Evolutionary conservation across 2,113 vertebrate species (phyloP), one percentile per base, ranked within the genome.

Genomic region (Himantopus leucocephalus): DNA sequence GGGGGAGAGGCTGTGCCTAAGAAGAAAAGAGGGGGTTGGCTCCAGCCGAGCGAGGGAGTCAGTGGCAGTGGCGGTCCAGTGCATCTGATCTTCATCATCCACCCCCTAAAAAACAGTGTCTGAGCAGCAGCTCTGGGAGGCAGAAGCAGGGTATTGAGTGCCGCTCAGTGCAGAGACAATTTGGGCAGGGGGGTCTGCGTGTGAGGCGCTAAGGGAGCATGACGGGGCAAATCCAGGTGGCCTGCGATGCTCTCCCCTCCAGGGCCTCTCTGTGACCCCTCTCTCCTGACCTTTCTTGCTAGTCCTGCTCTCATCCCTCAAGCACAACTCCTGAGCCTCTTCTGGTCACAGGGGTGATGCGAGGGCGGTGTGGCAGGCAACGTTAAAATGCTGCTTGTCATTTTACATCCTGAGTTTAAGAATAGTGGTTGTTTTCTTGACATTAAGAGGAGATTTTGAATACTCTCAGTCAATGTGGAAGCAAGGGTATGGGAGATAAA

Each of bases 41-140:
- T 92, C 11, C 58, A 45, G 45, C 43, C 56, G 50, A 35, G 43
- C 2, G 1, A n/a, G 30, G n/a, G 10, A 56, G 58, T 23, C 2
- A 1, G 76, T 13, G n/a, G 64, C 22, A 15, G 15, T 5, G 19
- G 8, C 0, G 34, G 19, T 80, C 32, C 26, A 13, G 16, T 0
- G n/a, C 0, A 0, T 30, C 34, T 58, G 39, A 53, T 72, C 53
- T 52, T 70, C 34, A 21, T 3, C 82, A 90, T 52, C 34, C 34
- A 5, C 34, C 6, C 20, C 43, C n/a, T 26, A 24, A 19, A 55
- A 82, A 30, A 3, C 64, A 4, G 34, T 0, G 19, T 30, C 29
- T 7, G 52, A 39, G 77, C 43, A 35, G 50, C 8, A 37, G 53
- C 78, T 47, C 34, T 3, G 37, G 32, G 29, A 59, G 43, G 64